Conservation (phyloP, 2,797 vertebrate species). For the Mormyrus hasselquistii region DNA sequence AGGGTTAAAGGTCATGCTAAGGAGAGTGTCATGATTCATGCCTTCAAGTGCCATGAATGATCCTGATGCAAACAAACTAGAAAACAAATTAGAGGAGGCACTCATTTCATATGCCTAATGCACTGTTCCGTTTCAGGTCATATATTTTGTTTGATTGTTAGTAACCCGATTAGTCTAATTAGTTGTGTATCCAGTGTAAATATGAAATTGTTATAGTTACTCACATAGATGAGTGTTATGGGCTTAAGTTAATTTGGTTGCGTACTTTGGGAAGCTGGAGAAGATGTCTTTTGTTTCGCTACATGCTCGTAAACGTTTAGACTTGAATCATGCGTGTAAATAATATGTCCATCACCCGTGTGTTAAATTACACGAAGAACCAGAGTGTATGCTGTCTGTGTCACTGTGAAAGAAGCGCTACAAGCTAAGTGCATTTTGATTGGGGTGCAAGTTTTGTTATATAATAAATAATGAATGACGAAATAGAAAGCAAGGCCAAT, state of each 20-base stretch:
- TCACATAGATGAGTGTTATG: not conserved
- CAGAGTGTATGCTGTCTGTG: not conserved
- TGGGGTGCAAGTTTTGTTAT: slow-evolving; percentile 31
- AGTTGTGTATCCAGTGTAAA: slow-evolving; percentile 22
- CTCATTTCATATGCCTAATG: not conserved
- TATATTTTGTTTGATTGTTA: not conserved
- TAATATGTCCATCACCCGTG: not conserved
- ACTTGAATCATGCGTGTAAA: not conserved
- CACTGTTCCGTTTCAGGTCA: not conserved
- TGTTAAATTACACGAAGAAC: not conserved
- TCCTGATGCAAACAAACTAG: not conserved
- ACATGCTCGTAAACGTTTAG: not conserved
- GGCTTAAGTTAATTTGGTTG: not conserved
- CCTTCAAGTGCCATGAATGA: not conserved
- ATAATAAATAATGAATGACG: slow-evolving; percentile 15
- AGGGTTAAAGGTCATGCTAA: not conserved
- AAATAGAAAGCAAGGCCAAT: slow-evolving; percentile 5
- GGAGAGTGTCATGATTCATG: not conserved
- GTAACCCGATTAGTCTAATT: slow-evolving; percentile 36
- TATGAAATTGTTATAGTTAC: not conserved
- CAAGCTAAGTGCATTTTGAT: not conserved
- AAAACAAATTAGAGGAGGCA: not conserved
- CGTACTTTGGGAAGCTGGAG: not conserved
- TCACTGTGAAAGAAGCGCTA: not conserved
- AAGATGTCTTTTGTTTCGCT: not conserved